phyloP scores from a whole-genome alignment of 2,888 invertebrate species.

The Notocelia uddmanniana region DNA sequence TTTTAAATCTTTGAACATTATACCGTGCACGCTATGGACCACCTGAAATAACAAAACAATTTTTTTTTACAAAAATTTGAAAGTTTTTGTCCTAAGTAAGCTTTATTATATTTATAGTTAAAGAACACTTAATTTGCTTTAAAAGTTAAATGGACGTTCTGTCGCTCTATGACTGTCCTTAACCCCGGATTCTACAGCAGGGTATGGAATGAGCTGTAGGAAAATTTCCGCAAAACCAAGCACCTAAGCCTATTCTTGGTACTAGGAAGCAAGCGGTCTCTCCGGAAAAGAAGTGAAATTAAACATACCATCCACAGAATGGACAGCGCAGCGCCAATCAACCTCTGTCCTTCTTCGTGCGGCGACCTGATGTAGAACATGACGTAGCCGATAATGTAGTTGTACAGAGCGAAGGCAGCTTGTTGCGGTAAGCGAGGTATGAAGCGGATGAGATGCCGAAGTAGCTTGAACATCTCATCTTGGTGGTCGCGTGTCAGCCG shows the following conservation, averaged over 20 bases:
- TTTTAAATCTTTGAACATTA: slow-evolving; percentile 99
- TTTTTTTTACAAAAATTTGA: no score
- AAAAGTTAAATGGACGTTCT: no score
- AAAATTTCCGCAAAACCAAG: no score
- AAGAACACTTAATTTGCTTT: not conserved
- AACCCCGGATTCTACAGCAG: no score
- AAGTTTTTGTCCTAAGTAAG: no score
- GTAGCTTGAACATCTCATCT: slow-evolving; percentile 96
- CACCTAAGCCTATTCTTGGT: no score
- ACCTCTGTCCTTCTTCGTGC: slow-evolving; percentile 97
- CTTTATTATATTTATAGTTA: no score
- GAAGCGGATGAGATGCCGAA: slow-evolving; percentile 96
- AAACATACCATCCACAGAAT: slow-evolving; percentile 96
- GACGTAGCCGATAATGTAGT: slow-evolving; percentile 99
- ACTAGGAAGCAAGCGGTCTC: no score
- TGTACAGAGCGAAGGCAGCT: slow-evolving; percentile 98
- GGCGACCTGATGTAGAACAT: slow-evolving; percentile 99
- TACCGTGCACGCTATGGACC: slow-evolving; percentile 99
- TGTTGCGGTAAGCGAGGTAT: slow-evolving; percentile 97
- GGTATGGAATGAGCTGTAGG: no score
- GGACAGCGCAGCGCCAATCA: slow-evolving; percentile 97
- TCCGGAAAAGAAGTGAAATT: not conserved
- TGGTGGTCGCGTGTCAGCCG: slow-evolving; percentile 96
- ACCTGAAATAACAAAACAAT: slow-evolving; percentile 89
- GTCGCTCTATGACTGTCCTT: no score